These are phyloP conservation scores for Vicugna pacos DNA, from an alignment of 2,113 vertebrate species.

Conservation along the genomic window DNA sequence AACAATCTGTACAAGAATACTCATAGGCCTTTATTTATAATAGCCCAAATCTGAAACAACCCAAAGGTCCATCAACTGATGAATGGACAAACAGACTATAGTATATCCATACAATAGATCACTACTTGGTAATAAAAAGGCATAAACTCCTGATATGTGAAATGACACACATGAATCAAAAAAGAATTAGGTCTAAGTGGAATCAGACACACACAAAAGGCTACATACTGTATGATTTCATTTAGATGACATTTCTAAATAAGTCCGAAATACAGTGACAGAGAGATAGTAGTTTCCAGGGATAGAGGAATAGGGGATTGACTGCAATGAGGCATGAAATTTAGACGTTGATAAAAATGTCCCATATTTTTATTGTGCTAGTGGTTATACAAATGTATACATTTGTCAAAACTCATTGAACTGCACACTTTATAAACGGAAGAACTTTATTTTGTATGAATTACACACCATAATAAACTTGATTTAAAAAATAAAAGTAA, in stretches of 20 bases:
- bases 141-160: not conserved
- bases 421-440: not conserved
- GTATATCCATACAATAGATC: not conserved
- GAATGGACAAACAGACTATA: not conserved
- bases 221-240: not conserved
- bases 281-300: not conserved
- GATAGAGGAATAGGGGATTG: not conserved
- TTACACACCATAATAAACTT: not conserved
- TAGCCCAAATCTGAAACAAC: slow-evolving; percentile 5
- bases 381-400: slow-evolving; percentile 1
- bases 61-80: not conserved
- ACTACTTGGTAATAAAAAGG: not conserved
- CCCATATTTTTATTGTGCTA: not conserved
- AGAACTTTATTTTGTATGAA: not conserved
- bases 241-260: not conserved
- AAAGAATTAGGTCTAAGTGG: not conserved
- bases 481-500: slow-evolving; percentile 5
- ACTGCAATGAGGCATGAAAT: not conserved
- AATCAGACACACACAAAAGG: slow-evolving; percentile 13
- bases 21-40: slow-evolving; percentile 33
- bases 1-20: slow-evolving; percentile 6
- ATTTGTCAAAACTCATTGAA: not conserved
- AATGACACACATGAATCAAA: not conserved
- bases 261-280: slow-evolving; percentile 35
- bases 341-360: not conserved